A percentile compares a stretch with the other conserved stretches of the same genome.
Conservation (phyloP, 2,888 invertebrate species). For the Pachymerium ferrugineum region DNA sequence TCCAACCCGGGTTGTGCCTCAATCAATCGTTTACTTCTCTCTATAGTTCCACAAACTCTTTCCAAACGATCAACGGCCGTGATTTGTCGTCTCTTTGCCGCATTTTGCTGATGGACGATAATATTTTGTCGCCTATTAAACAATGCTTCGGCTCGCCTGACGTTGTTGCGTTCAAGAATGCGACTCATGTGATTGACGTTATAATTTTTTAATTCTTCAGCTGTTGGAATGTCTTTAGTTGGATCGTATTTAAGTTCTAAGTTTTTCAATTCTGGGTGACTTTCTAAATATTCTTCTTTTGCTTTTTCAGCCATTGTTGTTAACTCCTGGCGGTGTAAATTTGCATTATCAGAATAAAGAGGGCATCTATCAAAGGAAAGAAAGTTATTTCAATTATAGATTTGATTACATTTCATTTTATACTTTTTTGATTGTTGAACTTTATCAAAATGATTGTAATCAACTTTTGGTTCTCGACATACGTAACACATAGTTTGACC, state of each 20-base stretch:
- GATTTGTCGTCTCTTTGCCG: no score
- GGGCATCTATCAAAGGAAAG: neutral
- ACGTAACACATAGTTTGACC: constrained; percentile 57
- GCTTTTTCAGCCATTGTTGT: neutral
- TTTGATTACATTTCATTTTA: neutral
- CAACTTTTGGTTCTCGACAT: constrained; percentile 52
- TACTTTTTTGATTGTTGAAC: neutral
- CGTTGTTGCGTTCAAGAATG: no score
- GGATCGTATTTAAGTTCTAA: neutral
- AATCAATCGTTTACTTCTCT: no score
- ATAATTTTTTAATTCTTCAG: no score
- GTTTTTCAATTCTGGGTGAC: neutral
- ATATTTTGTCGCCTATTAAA: no score
- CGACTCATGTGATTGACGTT: no score
- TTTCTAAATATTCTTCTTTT: neutral
- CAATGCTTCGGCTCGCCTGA: no score
- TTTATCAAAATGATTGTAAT: constrained; percentile 55
- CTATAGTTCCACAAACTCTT: no score
- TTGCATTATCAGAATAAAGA: neutral
- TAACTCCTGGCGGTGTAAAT: neutral
- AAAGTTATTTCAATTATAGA: neutral
- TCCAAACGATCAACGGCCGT: no score
- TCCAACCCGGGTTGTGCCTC: no score
- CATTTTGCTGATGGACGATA: no score
- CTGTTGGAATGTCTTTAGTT: neutral